These are phyloP conservation scores for Halcyon badia DNA, from an alignment of 2,797 vertebrate genomes.

Conservation along the genomic window DNA sequence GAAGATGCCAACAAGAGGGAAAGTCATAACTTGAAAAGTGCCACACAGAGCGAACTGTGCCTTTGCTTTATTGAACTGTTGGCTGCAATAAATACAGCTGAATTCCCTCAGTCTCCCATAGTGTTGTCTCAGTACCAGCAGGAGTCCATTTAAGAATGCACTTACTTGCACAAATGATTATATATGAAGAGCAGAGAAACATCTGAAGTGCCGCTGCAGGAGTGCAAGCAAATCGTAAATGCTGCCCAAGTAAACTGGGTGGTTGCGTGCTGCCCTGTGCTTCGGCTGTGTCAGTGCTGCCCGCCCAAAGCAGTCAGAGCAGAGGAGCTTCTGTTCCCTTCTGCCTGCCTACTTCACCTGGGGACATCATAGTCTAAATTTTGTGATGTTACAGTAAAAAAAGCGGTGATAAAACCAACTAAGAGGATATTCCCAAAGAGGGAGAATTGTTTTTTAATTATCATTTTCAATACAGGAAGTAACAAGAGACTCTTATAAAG, in stretches of 20 bases:
- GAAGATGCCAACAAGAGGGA: background rate
- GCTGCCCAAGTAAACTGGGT: background rate
- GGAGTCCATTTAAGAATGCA: constrained; percentile 52
- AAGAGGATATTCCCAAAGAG: background rate
- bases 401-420: background rate
- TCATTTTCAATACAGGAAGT: background rate
- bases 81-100: constrained; percentile 46
- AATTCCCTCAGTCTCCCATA: constrained; percentile 33
- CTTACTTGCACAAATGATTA: constrained; percentile 39
- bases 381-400: background rate
- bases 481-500: background rate
- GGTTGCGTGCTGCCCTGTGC: background rate
- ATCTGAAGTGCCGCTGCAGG: background rate
- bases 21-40: constrained; percentile 11
- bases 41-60: constrained; percentile 1
- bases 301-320: background rate
- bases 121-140: constrained; percentile 50
- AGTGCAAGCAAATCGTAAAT: background rate
- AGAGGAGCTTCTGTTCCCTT: background rate
- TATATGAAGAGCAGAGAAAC: constrained; percentile 13
- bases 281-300: background rate
- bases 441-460: background rate
- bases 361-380: background rate
- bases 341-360: background rate
- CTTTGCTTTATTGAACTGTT: constrained; percentile 52